Evolutionary conservation across 35 echinoderm and acorn worm genomes (phyloP), one percentile per base, ranked within the genome.

Genomic region (Apostichopus californicus): DNA sequence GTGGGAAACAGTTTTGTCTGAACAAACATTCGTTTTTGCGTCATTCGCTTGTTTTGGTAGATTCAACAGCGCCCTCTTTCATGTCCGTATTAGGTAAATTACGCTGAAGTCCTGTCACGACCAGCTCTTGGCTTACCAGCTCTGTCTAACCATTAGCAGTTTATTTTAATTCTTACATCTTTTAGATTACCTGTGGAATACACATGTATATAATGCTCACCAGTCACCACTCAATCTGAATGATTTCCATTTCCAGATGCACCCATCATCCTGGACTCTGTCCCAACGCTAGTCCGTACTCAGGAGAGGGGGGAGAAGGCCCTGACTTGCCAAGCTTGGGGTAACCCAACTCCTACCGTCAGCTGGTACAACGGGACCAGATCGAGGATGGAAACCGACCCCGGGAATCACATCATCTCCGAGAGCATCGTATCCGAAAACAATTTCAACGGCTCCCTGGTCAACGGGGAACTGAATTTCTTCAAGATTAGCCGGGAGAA

Each of bases 271-370:
- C 56, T 54, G 0, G 14, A 53, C n/a, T 91, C 89, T 10, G 55
- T 91, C 73, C 55, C 71, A 23, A 91, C 71, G 5, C 56, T 91
- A 20, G 77, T 91, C 8, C 89, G 89, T 59, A 79, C 89, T 26
- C 71, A 68, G 15, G 89, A 79, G 71, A 73, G 89, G 14, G 24
- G 54, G 26, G 89, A 77, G 72, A 91, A 77, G 26, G 77, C 53
- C 18, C 73, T 91, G 8, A 9, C 59, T 8, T 91, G 89, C 73
- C 71, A 24, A 11, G 89, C 89, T 4, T 91, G 89, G 89, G 89
- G 89, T 59, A 91, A 91, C 77, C 89, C 89, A 15, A 79, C 89
- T 17, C 72, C 89, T 24, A 24, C 52, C 52, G 57, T 91, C 34
- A 91, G 34, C 17, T 91, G 89, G 89, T 79, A 78, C 20, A 79